Conservation (phyloP, 2,797 vertebrate species). For the Rhabdophis nuchalis region DNA sequence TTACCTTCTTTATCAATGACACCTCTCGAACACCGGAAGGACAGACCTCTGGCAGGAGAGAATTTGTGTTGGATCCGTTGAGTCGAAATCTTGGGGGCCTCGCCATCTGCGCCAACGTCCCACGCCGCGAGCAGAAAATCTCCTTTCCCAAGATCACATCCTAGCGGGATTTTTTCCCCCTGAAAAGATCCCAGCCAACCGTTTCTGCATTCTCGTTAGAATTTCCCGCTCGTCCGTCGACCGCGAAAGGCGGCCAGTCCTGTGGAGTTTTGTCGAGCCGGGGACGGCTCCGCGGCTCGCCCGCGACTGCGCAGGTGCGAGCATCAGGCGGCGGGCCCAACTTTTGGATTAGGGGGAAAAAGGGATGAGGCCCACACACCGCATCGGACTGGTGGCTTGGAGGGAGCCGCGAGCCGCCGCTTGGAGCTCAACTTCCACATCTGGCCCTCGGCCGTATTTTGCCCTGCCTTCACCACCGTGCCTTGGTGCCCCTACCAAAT, state of each 20-base stretch:
- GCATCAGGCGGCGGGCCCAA: not conserved
- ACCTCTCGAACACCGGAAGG: not conserved
- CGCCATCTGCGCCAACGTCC: not conserved
- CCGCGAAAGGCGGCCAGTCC: not conserved
- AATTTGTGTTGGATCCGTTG: not conserved
- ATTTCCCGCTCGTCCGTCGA: not conserved
- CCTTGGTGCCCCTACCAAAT: not conserved
- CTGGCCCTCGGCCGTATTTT: not conserved
- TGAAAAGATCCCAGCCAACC: not conserved
- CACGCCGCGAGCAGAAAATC: not conserved
- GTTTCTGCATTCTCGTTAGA: not conserved
- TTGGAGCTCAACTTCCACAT: not conserved
- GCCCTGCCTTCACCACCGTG: not conserved
- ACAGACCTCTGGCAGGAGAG: not conserved
- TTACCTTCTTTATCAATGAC: conserved; percentile 98
- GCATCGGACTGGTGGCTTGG: not conserved
- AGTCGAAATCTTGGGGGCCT: not conserved
- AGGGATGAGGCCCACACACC: not conserved
- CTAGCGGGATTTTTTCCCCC: not conserved
- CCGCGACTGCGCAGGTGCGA: not conserved
- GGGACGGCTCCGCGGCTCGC: not conserved
- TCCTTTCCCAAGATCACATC: not conserved
- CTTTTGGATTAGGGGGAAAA: not conserved
- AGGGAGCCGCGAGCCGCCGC: not conserved
- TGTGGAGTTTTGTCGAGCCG: not conserved